These are phyloP conservation scores for Setophaga coronata DNA, from an alignment of 2,113 vertebrate genomes.

Conservation along the genomic window DNA sequence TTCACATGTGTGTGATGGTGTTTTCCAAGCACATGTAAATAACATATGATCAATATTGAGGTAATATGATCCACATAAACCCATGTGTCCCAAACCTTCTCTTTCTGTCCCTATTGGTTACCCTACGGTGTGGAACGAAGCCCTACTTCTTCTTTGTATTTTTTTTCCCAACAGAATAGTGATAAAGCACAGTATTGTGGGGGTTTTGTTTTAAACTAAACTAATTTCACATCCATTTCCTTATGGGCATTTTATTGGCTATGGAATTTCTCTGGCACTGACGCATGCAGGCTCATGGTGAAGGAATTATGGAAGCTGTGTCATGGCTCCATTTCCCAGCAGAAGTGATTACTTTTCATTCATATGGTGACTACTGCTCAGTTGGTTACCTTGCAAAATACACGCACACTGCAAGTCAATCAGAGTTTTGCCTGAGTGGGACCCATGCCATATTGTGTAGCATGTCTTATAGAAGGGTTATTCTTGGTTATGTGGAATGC, in stretches of 20 bases:
- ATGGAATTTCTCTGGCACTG: not conserved
- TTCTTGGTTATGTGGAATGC: slow-evolving; percentile 8
- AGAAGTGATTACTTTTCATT: slow-evolving; percentile 51
- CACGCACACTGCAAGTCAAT: not conserved
- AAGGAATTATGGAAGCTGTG: slow-evolving; percentile 47
- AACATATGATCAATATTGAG: not conserved
- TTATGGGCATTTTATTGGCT: not conserved
- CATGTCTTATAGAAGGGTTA: slow-evolving; percentile 10
- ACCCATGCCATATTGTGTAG: slow-evolving; percentile 16
- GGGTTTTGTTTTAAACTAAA: slow-evolving; percentile 11
- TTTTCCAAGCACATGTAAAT: slow-evolving; percentile 14
- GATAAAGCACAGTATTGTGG: not conserved
- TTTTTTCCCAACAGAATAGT: not conserved
- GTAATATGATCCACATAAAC: slow-evolving; percentile 8
- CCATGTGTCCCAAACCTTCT: slow-evolving; percentile 32
- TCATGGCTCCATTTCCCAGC: slow-evolving; percentile 9
- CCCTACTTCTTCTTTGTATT: not conserved
- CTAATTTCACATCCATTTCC: not conserved
- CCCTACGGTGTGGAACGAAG: not conserved
- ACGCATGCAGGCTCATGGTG: slow-evolving; percentile 15
- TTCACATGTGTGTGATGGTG: not conserved
- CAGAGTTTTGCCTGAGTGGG: slow-evolving; percentile 18
- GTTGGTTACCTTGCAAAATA: slow-evolving; percentile 35
- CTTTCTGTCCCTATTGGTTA: not conserved
- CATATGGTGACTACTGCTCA: slow-evolving; percentile 52